Evolutionary conservation across 2,888 invertebrate species (phyloP).

Genomic region (Lepidonotus clava): DNA sequence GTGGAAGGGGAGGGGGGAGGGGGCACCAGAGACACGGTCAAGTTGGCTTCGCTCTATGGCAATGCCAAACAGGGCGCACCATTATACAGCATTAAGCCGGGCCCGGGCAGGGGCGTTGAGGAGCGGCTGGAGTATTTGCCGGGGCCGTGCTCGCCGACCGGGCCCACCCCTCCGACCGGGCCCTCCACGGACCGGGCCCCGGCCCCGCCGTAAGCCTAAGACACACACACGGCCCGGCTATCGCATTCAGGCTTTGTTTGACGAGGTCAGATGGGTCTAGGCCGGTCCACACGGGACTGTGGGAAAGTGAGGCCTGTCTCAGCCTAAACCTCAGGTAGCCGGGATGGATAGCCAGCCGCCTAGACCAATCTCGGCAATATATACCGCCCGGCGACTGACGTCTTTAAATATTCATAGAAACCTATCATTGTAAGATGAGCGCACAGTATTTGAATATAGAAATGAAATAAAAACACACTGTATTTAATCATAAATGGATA

Average conservation of each 20-base stretch:
- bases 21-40: neutral
- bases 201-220: neutral
- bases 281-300: conserved; percentile 38
- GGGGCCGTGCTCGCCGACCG: neutral
- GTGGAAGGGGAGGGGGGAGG: neutral
- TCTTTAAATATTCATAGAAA: neutral
- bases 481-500: no score
- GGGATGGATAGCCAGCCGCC: conserved; percentile 9
- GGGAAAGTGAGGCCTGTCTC: conserved; percentile 36
- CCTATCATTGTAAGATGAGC: neutral
- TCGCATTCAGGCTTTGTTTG: conserved; percentile 25
- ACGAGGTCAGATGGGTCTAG: conserved; percentile 31
- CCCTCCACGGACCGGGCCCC: neutral
- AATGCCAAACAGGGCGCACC: conserved; percentile 24
- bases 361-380: no score
- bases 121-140: conserved; percentile 36
- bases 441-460: no score
- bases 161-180: neutral
- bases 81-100: conserved; percentile 31
- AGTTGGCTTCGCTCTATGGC: no score
- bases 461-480: no score
- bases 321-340: conserved; percentile 13
- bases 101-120: neutral
- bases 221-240: neutral
- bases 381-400: no score